A percentile compares a stretch with the other conserved stretches of the same genome.
phyloP scores from a whole-genome alignment of 2,888 invertebrate species.

The Ormyrus pomaceus region DNA sequence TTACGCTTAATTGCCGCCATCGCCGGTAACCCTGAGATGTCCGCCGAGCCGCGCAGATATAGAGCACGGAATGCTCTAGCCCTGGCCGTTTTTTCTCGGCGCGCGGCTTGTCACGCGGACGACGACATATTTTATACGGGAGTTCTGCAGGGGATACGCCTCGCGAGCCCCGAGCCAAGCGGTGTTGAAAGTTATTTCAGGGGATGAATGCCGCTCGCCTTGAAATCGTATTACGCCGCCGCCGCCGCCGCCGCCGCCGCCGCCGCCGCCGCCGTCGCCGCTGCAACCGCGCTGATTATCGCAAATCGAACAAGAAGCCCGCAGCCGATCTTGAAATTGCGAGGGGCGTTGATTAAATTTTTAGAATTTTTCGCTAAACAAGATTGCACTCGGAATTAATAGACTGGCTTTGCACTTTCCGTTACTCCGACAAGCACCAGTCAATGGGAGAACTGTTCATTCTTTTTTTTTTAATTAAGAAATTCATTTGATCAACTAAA shows the following conservation, averaged over 20 bases:
- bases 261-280: neutral
- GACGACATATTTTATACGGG: constrained; percentile 34
- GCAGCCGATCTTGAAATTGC: too few species aligned
- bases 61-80: constrained; percentile 10
- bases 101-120: constrained; percentile 29
- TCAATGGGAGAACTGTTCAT: neutral
- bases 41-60: constrained; percentile 27
- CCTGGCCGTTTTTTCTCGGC: constrained; percentile 15
- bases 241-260: too few species aligned
- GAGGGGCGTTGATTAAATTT: too few species aligned
- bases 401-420: neutral
- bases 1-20: constrained; percentile 65
- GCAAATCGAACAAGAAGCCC: neutral
- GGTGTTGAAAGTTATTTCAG: constrained; percentile 13
- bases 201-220: neutral
- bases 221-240: too few species aligned
- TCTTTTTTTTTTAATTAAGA: too few species aligned
- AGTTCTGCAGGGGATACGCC: neutral
- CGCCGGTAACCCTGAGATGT: constrained; percentile 56
- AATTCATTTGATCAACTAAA: too few species aligned
- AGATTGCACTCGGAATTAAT: too few species aligned
- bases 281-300: neutral
- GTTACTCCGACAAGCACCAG: neutral
- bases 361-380: too few species aligned
- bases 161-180: neutral